phyloP scores from a whole-genome alignment of 2,113 vertebrate genomes.

The Pelmatolapia mariae region DNA sequence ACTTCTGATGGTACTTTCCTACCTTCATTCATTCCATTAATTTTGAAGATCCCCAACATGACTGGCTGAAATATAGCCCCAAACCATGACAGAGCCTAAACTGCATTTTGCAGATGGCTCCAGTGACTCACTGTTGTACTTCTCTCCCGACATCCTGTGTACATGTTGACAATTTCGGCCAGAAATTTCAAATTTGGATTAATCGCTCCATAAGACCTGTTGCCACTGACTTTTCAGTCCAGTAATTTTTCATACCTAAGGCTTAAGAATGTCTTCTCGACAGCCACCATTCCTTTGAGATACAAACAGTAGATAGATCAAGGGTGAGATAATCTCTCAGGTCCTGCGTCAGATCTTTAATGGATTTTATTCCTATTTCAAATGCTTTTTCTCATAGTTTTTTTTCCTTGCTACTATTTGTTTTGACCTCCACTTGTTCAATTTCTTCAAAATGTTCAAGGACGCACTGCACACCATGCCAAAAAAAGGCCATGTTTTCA shows the following conservation, averaged over 20 bases:
- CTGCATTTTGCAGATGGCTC: not conserved
- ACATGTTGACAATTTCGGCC: not conserved
- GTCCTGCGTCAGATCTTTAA: not conserved
- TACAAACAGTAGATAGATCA: not conserved
- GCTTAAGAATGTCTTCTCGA: not conserved
- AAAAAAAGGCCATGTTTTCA: accelerated
- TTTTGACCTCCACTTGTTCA: not conserved
- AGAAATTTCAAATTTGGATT: not conserved
- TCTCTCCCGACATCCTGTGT: not conserved
- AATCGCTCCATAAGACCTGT: not conserved
- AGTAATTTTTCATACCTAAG: not conserved
- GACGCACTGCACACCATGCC: not conserved
- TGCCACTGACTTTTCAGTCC: not conserved
- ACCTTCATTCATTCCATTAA: not conserved
- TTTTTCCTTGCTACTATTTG: not conserved
- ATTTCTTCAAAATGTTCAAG: not conserved
- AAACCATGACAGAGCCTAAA: not conserved
- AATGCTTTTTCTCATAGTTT: not conserved
- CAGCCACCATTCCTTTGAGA: not conserved
- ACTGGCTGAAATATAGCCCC: not conserved
- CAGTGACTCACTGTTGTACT: not conserved
- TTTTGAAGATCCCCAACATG: too few relatives aligned
- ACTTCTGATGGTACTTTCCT: not conserved
- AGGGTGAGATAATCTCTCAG: not conserved
- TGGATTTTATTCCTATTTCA: not conserved